Percentiles rank a stretch among this genome's conserved stretches.
phyloP scores from a whole-genome alignment of 1,140 invertebrate genomes.

The Macrobrachium rosenbergii region DNA sequence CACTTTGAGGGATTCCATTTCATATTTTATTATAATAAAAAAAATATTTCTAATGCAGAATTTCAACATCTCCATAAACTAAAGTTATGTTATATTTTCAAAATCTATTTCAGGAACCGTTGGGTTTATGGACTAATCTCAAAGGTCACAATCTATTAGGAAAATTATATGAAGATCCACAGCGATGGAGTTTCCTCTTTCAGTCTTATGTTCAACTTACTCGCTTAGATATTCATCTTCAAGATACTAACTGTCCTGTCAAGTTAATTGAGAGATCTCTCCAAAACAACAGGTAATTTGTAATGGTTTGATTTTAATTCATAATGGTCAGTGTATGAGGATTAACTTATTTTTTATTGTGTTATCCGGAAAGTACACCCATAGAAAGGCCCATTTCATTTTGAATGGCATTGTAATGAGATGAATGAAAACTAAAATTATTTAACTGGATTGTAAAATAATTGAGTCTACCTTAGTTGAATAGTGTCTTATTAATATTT shows the following conservation, averaged over 20 bases:
- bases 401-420: too few species aligned
- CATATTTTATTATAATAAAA: too few species aligned
- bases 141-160: slow-evolving; percentile 74
- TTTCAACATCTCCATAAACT: too few species aligned
- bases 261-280: slow-evolving; percentile 76
- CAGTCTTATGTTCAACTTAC: slow-evolving; percentile 76
- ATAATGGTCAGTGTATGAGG: background rate
- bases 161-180: slow-evolving; percentile 73
- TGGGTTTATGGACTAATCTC: slow-evolving; percentile 73
- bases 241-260: slow-evolving; percentile 68
- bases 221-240: slow-evolving; percentile 72
- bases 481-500: background rate
- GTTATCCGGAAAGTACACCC: too few species aligned
- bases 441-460: too few species aligned
- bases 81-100: background rate
- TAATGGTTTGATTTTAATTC: slow-evolving; percentile 23
- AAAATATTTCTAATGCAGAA: too few species aligned
- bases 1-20: too few species aligned
- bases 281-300: slow-evolving; percentile 71
- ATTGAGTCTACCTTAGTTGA: too few species aligned
- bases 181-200: slow-evolving; percentile 73
- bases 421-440: too few species aligned
- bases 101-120: slow-evolving; percentile 68
- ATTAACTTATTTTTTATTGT: too few species aligned
- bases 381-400: too few species aligned